These are phyloP conservation scores for Aleiodes alternator DNA, from an alignment of 2,888 invertebrate species.

Conservation along the genomic window DNA sequence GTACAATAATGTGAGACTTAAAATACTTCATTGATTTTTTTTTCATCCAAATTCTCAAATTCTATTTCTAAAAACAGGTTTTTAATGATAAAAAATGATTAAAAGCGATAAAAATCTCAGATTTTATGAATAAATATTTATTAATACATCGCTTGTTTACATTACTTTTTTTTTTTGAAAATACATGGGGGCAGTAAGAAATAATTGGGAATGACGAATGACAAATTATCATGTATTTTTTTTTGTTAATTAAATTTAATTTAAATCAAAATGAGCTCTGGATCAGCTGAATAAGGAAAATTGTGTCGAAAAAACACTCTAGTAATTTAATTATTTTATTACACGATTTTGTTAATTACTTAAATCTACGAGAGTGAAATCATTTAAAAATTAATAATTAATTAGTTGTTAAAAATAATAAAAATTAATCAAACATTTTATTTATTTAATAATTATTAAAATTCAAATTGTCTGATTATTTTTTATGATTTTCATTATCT, in stretches of 20 bases:
- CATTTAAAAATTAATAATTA: conserved; percentile 3
- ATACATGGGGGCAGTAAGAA: conserved; percentile 47
- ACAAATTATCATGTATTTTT: neutral
- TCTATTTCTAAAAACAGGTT: neutral
- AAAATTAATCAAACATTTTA: neutral
- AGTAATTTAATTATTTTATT: conserved; percentile 14
- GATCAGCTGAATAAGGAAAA: conserved; percentile 5
- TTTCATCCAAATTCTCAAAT: neutral
- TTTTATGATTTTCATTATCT: neutral
- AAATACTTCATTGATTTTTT: conserved; percentile 6
- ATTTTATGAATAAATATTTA: conserved; percentile 69
- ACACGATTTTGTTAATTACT: conserved; percentile 27
- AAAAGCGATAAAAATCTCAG: conserved; percentile 33
- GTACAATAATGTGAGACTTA: conserved; percentile 34
- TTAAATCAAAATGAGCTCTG: neutral
- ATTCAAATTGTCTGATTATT: neutral
- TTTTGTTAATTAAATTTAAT: conserved; percentile 1
- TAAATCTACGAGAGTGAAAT: conserved; percentile 26
- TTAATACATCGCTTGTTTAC: conserved; percentile 69
- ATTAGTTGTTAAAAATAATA: neutral
- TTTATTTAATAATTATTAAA: neutral
- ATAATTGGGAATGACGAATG: conserved; percentile 19
- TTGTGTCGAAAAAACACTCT: neutral
- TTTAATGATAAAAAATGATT: conserved; percentile 14
- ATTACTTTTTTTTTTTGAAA: conserved; percentile 57